phyloP scores from a whole-genome alignment of 2,888 invertebrate genomes.

The Netelia fuscicornis region DNA sequence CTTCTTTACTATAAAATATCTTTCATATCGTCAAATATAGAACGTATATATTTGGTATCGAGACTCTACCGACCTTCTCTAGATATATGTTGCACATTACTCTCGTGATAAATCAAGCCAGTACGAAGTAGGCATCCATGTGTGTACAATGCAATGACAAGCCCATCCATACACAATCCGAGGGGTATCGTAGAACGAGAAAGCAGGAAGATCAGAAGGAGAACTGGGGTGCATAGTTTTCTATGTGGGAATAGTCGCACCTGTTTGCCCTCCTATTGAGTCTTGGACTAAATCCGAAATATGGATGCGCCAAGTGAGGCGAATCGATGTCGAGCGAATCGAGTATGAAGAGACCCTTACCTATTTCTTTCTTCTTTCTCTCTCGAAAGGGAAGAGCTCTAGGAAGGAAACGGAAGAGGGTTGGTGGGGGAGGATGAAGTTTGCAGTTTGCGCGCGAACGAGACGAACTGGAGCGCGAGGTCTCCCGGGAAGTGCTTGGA shows the following conservation, averaged over 20 bases:
- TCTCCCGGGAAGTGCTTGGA: background rate
- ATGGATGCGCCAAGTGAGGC: constrained; percentile 67
- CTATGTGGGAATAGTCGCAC: constrained; percentile 67
- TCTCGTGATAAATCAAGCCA: background rate
- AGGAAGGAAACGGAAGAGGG: background rate
- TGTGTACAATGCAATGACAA: background rate
- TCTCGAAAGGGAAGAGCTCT: constrained; percentile 52
- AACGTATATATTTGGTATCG: background rate
- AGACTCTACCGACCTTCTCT: background rate
- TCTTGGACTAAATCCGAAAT: constrained; percentile 65
- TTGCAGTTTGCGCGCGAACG: constrained; percentile 27
- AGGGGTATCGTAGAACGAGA: background rate
- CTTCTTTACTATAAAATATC: no score
- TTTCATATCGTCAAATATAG: background rate
- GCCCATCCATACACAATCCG: background rate
- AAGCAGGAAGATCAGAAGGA: constrained; percentile 15
- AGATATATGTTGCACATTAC: background rate
- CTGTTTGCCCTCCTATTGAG: constrained; percentile 57
- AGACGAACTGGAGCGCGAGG: constrained; percentile 14
- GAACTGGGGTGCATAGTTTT: constrained; percentile 31
- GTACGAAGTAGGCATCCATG: background rate
- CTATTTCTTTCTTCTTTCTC: background rate
- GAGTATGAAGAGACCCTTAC: constrained; percentile 50
- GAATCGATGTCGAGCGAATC: constrained; percentile 63
- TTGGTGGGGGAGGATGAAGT: constrained; percentile 8